Evolutionary conservation across 2,888 invertebrate species (phyloP).

Genomic region (Ecdyonurus torrentis): DNA sequence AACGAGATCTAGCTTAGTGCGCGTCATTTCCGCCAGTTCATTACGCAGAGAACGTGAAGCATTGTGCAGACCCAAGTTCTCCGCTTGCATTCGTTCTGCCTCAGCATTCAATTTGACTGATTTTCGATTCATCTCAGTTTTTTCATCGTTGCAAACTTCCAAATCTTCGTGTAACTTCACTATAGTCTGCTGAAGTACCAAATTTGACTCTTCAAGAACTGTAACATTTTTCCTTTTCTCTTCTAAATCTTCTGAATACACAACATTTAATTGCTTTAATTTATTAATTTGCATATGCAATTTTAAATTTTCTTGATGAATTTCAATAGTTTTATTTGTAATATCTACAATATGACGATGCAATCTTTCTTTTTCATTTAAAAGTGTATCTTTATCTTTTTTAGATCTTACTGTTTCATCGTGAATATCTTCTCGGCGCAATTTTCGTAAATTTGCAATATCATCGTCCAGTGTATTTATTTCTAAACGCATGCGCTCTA

Average conservation of each 20-base stretch:
- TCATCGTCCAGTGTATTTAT: not conserved
- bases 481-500: not conserved
- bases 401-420: not conserved
- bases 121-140: not conserved
- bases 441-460: not conserved
- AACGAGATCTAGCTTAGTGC: not conserved
- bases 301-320: not conserved
- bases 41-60: too few relatives aligned
- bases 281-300: not conserved
- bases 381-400: not conserved
- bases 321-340: not conserved
- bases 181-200: not conserved
- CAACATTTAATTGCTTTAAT: not conserved
- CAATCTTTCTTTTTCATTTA: not conserved
- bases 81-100: too few relatives aligned
- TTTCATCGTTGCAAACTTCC: not conserved
- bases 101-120: not conserved
- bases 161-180: not conserved
- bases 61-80: too few relatives aligned
- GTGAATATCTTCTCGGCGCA: not conserved
- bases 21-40: not conserved
- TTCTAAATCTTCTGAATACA: not conserved
- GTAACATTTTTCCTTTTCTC: not conserved
- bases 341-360: not conserved
- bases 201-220: not conserved